Evolutionary conservation across 2,113 vertebrate species (phyloP), one percentile per base, ranked within the genome.

Genomic region (Pedetes capensis): DNA sequence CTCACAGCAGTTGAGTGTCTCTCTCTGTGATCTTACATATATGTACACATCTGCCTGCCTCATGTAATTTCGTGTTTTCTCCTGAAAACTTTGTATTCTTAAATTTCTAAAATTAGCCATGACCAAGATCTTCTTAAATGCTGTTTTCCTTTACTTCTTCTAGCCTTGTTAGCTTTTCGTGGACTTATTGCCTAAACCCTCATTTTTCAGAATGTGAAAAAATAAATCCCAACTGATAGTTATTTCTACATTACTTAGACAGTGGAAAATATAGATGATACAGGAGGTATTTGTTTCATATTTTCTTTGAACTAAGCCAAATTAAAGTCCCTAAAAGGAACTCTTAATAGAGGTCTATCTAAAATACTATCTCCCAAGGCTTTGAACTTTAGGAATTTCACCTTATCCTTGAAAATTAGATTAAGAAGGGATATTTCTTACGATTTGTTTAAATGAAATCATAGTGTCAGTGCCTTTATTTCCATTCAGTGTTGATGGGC

Each of bases 401-500:
- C 96, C 96, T 85, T 96, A 76, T 85, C 92, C 95, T 93, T 89
- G 83, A 97, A 95, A 97, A 83, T 10, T 7, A 42, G 49, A 91
- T 92, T 91, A 57, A 95, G 96, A 94, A 81, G 68, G 95, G 93
- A 53, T 93, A 97, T 97, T 97, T 83, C 96, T 55, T 98, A 93
- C 89, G 96, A 87, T 96, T 93, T 34, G 39, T 92, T 97, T 94
- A 97, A 98, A 96, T 96, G 96, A 94, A 95, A 96, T 96, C 89
- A 79, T 96, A 91, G 94, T 92, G 75, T 87, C 81, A 44, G 61
- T 55, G 95, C 96, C 75, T 44, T 0, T 81, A 34, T 94, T 97
- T 97, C 93, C 95, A 92, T 97, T 98, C 97, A 91, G 94, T 49
- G 94, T 96, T 98, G 97, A 98, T 97, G 87, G 96, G 97, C 98